phyloP scores from a whole-genome alignment of 2,888 invertebrate species.

The Mamestra brassicae region DNA sequence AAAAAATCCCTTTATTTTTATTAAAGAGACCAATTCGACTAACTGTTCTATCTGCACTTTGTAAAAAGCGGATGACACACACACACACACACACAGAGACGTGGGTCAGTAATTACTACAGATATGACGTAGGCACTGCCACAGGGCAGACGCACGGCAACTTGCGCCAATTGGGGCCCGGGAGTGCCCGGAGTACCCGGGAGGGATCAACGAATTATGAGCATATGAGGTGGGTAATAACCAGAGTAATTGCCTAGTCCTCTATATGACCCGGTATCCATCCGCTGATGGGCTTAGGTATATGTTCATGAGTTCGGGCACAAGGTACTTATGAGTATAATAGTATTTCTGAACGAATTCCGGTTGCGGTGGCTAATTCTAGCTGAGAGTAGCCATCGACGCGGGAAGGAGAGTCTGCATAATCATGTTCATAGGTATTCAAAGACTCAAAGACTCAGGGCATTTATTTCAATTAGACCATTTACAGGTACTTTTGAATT shows the following conservation, averaged over 20 bases:
- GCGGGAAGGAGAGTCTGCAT: background rate
- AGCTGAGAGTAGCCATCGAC: too few species aligned
- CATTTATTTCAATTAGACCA: too few species aligned
- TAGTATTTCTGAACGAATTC: background rate
- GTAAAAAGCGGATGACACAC: too few species aligned
- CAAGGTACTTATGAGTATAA: background rate
- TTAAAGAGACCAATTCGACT: background rate
- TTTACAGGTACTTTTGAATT: too few species aligned
- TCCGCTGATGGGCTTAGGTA: background rate
- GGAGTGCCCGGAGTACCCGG: constrained; percentile 33
- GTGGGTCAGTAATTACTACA: constrained; percentile 35
- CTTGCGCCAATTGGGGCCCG: constrained; percentile 22
- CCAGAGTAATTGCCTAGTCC: constrained; percentile 31
- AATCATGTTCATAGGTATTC: background rate
- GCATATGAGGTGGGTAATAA: constrained; percentile 38
- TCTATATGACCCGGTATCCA: background rate
- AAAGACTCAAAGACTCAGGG: too few species aligned
- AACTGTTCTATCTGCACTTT: background rate
- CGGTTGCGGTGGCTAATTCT: background rate
- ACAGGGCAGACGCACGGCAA: constrained; percentile 9
- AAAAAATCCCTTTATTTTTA: too few species aligned
- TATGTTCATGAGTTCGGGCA: background rate
- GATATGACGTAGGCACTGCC: constrained; percentile 26
- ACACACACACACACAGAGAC: background rate
- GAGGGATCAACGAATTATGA: constrained; percentile 46